Evolutionary conservation across 2,888 invertebrate species (phyloP), one percentile per base, ranked within the genome.

Genomic region (Microctonus aethiopoides): DNA sequence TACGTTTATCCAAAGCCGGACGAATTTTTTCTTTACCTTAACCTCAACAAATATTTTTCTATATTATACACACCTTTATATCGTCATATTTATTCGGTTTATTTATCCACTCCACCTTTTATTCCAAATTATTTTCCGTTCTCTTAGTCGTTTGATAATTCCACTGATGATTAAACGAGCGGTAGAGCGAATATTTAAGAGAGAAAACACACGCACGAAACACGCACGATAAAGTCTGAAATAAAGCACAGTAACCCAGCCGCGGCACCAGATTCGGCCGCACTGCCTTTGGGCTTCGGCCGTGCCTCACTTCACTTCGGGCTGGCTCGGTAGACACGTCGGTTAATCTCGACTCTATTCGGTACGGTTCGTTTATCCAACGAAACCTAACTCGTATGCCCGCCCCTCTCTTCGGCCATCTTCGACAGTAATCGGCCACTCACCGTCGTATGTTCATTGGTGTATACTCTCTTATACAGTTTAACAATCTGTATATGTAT

Each of bases 331-430:
- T 26, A 26, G 75, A 81, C 77, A 71, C 84, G 81, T 78, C 81
- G 83, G 67, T 76, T 72, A 20, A 88, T 88, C 87, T 88, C 86
- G 89, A 87, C 86, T 88, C 87, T 20, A 71, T 68, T 87, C 88
- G 72, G 62, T 70, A 72, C 26, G 72, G 73, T 11, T 71, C 51
- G 79, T 74, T n/a, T 72, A 86, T 86, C 86, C 39, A 34, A 29
- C 46, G 51, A 70, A 46, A 61, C 13, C 41, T 56, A 46, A 61
- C 39, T 29, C 26, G 32, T 10, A 56, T 66, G 46, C 70, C 66
- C 70, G 68, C 68, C 68, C 65, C 71, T 4, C 71, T 70, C 36
- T 71, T 72, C 66, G 77, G 77, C 68, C 59, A 69, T 72, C 70
- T 71, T 52, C 74, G 75, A 70, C 65, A 68, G 54, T 56, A 71